Percentiles rank a stretch among this genome's conserved stretches.
phyloP scores from a whole-genome alignment of 2,888 invertebrate species.

The Thera obeliscata region DNA sequence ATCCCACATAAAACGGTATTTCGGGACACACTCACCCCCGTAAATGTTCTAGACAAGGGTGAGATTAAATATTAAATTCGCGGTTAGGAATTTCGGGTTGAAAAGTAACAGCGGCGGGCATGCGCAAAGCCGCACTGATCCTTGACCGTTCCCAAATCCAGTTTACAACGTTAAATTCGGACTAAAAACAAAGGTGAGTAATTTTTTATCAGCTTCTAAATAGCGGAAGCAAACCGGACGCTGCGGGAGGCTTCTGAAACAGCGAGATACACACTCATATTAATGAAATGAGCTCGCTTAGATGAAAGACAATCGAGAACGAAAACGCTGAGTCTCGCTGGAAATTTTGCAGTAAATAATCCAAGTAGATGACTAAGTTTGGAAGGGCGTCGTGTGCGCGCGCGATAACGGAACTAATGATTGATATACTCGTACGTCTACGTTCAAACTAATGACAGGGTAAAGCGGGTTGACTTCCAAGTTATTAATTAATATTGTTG shows the following conservation, averaged over 20 bases:
- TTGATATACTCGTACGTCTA: conserved; percentile 80
- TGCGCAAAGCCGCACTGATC: conserved; percentile 64
- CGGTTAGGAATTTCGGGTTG: conserved; percentile 81
- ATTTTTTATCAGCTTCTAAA: conserved; percentile 67
- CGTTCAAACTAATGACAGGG: conserved; percentile 80
- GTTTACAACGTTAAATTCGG: conserved; percentile 68
- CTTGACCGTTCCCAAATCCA: conserved; percentile 66
- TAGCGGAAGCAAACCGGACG: conserved; percentile 51
- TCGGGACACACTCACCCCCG: conserved; percentile 67
- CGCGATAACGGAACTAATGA: conserved; percentile 79
- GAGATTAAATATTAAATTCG: conserved; percentile 83
- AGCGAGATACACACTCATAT: conserved; percentile 49
- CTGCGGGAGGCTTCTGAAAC: conserved; percentile 40
- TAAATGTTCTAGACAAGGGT: conserved; percentile 84
- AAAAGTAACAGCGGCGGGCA: conserved; percentile 72
- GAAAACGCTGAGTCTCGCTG: conserved; percentile 15
- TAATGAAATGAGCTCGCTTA: conserved; percentile 51
- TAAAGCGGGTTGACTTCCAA: conserved; percentile 80
- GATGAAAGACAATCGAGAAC: conserved; percentile 12
- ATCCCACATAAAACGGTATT: conserved; percentile 66
- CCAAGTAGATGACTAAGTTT: conserved; percentile 66
- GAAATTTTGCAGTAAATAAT: conserved; percentile 58
- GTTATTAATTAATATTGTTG: conserved; percentile 82
- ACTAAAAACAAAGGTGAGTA: conserved; percentile 70
- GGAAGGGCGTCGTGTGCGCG: conserved; percentile 66